Evolutionary conservation across 2,888 invertebrate species (phyloP).

Genomic region (Cerastis rubricosa): DNA sequence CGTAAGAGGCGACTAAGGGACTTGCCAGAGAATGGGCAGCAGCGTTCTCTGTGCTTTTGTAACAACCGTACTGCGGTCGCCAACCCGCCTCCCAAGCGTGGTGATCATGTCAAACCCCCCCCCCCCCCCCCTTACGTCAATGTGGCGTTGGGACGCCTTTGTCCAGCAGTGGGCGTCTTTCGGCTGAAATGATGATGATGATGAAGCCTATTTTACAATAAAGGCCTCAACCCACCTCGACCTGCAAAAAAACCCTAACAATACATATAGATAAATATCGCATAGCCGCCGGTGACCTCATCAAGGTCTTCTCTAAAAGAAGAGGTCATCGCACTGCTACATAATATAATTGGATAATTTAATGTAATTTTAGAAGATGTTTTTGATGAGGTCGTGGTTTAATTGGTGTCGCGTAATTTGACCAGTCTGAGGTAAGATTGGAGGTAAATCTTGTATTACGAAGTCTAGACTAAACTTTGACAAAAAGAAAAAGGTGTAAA

Average conservation of each 20-base stretch:
- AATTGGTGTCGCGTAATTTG: not conserved
- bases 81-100: too few species aligned
- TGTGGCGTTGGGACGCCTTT: too few species aligned
- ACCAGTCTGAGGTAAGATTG: conserved; percentile 4
- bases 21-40: too few species aligned
- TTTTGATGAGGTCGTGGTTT: conserved; percentile 21
- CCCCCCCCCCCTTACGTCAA: too few species aligned
- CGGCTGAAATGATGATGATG: too few species aligned
- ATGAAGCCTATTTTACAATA: not conserved
- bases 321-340: conserved; percentile 73
- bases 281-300: conserved; percentile 73
- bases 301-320: conserved; percentile 74
- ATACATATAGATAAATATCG: conserved; percentile 48
- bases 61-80: too few species aligned
- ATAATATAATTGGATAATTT: conserved; percentile 77
- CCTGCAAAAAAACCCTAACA: conserved; percentile 33
- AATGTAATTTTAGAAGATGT: conserved; percentile 64
- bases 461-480: not conserved
- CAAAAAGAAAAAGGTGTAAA: too few species aligned
- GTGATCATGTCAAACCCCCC: too few species aligned
- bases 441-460: not conserved
- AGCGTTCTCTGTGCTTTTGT: too few species aligned
- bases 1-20: too few species aligned
- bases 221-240: not conserved
- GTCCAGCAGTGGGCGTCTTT: too few species aligned